Conservation (phyloP, 2,113 vertebrate species). For the Cebidichthys violaceus region DNA sequence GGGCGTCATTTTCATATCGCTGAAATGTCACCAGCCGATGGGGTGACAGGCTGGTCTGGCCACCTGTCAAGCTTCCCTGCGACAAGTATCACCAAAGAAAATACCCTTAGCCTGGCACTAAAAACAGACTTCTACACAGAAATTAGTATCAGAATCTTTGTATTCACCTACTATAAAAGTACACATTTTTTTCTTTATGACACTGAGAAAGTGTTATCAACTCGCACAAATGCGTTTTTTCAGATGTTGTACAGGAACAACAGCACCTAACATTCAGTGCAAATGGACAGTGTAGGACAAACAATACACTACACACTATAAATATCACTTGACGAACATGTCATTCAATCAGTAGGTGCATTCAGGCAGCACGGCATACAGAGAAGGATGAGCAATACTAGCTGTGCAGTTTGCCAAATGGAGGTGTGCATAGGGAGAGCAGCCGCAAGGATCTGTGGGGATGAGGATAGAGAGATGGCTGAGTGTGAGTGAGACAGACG, state of each 20-base stretch:
- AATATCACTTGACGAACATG: constrained; percentile 52
- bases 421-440: constrained; percentile 30
- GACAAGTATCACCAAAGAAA: constrained; percentile 48
- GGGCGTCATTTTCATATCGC: constrained; percentile 75
- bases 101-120: constrained; percentile 27
- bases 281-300: constrained; percentile 39
- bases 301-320: constrained; percentile 42
- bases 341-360: constrained; percentile 53
- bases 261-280: neutral
- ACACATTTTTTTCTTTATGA: neutral
- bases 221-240: neutral
- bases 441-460: constrained; percentile 11
- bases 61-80: constrained; percentile 66
- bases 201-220: neutral
- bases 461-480: constrained; percentile 24
- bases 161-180: constrained; percentile 14
- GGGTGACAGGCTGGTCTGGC: constrained; percentile 71
- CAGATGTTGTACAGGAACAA: constrained; percentile 13
- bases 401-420: constrained; percentile 42
- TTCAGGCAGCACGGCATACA: constrained; percentile 30
- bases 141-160: constrained; percentile 15
- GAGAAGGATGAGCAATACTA: constrained; percentile 46
- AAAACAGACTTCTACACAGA: constrained; percentile 22
- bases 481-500: constrained; percentile 37
- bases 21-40: constrained; percentile 75